phyloP scores from a whole-genome alignment of 2,888 invertebrate genomes.

The Sarcophaga rosellei region DNA sequence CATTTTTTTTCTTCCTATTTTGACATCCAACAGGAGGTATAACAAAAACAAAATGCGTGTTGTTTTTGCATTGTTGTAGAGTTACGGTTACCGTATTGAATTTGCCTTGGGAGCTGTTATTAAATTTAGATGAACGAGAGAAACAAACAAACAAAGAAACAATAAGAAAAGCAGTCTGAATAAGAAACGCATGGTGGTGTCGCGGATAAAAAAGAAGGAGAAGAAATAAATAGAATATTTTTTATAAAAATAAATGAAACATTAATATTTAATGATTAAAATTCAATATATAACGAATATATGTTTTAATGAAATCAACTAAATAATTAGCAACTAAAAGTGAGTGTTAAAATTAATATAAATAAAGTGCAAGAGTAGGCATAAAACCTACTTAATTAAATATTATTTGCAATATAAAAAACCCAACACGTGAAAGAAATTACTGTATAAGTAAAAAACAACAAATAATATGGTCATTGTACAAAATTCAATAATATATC shows the following conservation, averaged over 20 bases:
- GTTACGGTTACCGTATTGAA: too few species aligned
- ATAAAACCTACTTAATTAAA: neutral
- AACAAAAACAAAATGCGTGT: too few species aligned
- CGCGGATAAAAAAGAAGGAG: neutral
- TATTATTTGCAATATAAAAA: neutral
- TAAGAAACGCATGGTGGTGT: slow-evolving; percentile 46
- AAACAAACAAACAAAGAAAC: neutral
- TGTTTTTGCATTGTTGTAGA: too few species aligned
- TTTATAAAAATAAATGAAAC: slow-evolving; percentile 42
- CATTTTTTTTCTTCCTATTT: too few species aligned
- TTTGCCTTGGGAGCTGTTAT: slow-evolving; percentile 41
- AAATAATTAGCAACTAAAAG: slow-evolving; percentile 40
- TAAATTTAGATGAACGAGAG: slow-evolving; percentile 29
- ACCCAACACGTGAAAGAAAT: slow-evolving; percentile 43
- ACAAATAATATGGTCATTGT: slow-evolving; percentile 5
- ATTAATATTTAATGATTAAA: slow-evolving; percentile 43
- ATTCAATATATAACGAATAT: neutral
- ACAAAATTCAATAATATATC: neutral
- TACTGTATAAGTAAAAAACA: slow-evolving; percentile 21
- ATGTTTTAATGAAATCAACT: slow-evolving; percentile 32
- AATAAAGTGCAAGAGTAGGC: neutral
- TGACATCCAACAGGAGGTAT: too few species aligned
- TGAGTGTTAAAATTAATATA: slow-evolving; percentile 33
- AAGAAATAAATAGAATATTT: slow-evolving; percentile 10
- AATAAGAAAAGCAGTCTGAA: neutral